Base-by-base conservation (phyloP, 1,140 invertebrate genomes). In the Scaptomyza montana region DNA sequence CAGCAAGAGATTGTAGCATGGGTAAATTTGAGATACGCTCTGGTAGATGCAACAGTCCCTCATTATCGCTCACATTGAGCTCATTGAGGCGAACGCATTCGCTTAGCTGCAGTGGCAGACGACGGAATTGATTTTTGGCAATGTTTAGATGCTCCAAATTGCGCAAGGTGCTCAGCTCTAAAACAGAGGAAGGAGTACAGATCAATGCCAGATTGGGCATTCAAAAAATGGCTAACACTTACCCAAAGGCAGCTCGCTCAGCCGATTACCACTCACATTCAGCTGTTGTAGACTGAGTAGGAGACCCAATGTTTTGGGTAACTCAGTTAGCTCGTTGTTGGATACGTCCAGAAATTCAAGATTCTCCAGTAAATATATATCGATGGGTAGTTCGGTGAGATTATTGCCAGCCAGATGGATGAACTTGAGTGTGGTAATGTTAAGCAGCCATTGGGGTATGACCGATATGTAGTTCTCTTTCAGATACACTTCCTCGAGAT, bases 401-500 rank as follows among this genome's bases (percentile, higher is more conserved):
- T 90, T 81, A 55, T 92, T 92, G 7, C 91, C 91, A 13, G 90
- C 80, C 54, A 92, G 33, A 47, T 92, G 91, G 7, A 92, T 90
- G 19, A 92, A 92, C 55, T 81, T 89, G 7, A 92, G 77, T 16
- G 90, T 90, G 3, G 84, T 90, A 47, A 92, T 84, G 57, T 91
- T 89, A 2, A 92, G 68, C 66, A 92, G 51, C 91, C 91, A 92
- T 47, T 90, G 80, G 45, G 91, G 91, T 67, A 92, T 90, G 6
- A 80, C 76, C 5, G 87, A 79, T n/a, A 92, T 92, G 45, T 78
- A 92, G 65, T 92, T 92, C 68, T 92, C 91, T 60, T 92, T 92
- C 6, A 92, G 74, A 46, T 91, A 87, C 10, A 89, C 75, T 65
- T 92, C 91, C 55, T 92, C 91, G 12, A 89, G 71, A 13, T 92